Evolutionary conservation across 2,113 vertebrate species (phyloP), one percentile per base, ranked within the genome.

Genomic region (Bombycilla garrulus): DNA sequence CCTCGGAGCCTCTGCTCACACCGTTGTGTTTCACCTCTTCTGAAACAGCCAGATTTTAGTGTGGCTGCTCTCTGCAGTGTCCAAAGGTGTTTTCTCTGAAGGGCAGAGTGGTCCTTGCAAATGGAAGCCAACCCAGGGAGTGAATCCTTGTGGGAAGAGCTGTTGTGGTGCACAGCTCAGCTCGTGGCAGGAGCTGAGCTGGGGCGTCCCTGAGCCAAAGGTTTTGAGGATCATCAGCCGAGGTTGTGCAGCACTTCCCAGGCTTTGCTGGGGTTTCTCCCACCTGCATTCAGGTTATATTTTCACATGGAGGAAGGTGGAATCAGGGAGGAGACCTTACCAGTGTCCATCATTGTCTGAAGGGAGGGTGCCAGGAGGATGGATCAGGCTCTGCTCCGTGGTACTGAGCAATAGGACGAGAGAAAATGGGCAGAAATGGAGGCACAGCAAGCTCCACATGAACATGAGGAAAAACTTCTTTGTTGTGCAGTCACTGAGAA

Each of bases 171-270:
- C 53, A 5, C 21, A 18, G 44, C 31, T 62, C n/a, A 47, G 76
- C 29, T 35, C 42, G 1, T 2, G 36, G 36, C 18, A 45, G 5
- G 3, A 0, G 2, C 42, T 48, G 66, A 21, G 14, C 44, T 0
- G 0, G 13, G 9, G 10, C 25, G 15, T 51, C 62, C n/a, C n/a
- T 31, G 67, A 77, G 2, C 24, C 3, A 0, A 21, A 42, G 42
- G 28, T 2, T 3, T 17, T 15, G 25, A 26, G 50, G 8, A 44
- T 25, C 47, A 7, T 10, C 6, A 10, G 14, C 26, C n/a, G 11
- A 33, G 48, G 57, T 12, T 65, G 20, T 16, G 70, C 12, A 8
- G 51, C 36, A 7, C 33, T 44, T 33, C 40, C 47, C 6, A 3
- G 28, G 57, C 57, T 76, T 36, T 65, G 23, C 70, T 72, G 77